A percentile compares a stretch with the other conserved stretches of the same genome.
Evolutionary conservation across 2,888 invertebrate species (phyloP).

Genomic region (Pristionchus mayeri): DNA sequence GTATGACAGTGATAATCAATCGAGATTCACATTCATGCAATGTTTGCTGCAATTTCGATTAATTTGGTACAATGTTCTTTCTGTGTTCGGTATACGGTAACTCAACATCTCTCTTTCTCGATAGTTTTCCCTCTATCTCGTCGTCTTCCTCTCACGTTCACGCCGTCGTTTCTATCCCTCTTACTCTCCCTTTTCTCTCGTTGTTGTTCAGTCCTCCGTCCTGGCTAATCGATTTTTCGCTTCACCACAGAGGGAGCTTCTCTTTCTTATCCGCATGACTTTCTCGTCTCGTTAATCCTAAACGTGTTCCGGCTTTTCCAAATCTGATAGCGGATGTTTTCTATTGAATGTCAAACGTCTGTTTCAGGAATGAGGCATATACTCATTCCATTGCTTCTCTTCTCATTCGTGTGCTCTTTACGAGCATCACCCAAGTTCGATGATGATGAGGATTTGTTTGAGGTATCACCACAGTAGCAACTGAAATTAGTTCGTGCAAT

Average conservation of each 20-base stretch:
- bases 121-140: background rate
- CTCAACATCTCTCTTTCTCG: background rate
- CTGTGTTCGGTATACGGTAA: background rate
- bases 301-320: background rate
- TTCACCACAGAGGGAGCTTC: background rate
- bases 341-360: background rate
- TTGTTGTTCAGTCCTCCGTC: constrained; percentile 36
- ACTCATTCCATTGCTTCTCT: background rate
- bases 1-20: too few relatives aligned
- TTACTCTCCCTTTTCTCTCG: background rate
- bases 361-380: background rate
- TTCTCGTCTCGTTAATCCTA: background rate
- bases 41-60: too few relatives aligned
- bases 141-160: background rate
- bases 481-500: too few relatives aligned
- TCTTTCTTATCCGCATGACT: background rate
- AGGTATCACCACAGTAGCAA: background rate
- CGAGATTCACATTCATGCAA: too few relatives aligned
- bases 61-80: too few relatives aligned
- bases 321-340: too few relatives aligned
- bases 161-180: background rate
- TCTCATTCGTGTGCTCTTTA: background rate
- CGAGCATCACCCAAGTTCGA: background rate
- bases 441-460: background rate
- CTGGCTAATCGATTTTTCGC: constrained; percentile 19